Evolutionary conservation across 2,888 invertebrate species (phyloP).

Genomic region (Apamea monoglypha): DNA sequence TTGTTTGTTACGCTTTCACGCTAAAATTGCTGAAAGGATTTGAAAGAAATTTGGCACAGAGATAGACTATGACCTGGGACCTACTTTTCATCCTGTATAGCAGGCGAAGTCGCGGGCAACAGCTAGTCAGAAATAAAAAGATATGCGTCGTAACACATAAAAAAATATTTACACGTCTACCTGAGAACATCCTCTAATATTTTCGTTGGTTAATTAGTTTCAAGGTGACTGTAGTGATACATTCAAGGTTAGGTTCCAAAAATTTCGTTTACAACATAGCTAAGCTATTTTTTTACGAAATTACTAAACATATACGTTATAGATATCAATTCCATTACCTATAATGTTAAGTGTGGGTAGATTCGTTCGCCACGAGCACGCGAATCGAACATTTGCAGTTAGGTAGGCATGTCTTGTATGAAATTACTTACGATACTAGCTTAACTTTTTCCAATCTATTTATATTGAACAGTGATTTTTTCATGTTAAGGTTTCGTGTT

Average conservation of each 20-base stretch:
- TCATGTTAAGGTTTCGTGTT: background rate
- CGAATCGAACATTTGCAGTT: slow-evolving; percentile 69
- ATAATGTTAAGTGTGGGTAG: slow-evolving; percentile 57
- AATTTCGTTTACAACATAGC: background rate
- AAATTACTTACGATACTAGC: slow-evolving; percentile 44
- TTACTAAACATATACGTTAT: slow-evolving; percentile 26
- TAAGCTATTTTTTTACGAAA: slow-evolving; percentile 5
- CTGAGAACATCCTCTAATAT: background rate
- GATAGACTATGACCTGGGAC: too few relatives aligned
- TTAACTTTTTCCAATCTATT: slow-evolving; percentile 40
- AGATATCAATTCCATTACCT: slow-evolving; percentile 56
- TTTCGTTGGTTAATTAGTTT: too few relatives aligned
- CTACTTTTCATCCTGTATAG: too few relatives aligned
- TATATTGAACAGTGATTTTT: slow-evolving; percentile 27
- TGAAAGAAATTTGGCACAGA: too few relatives aligned
- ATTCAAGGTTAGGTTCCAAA: background rate
- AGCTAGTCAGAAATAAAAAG: too few relatives aligned
- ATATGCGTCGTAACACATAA: too few relatives aligned
- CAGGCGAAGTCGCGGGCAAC: too few relatives aligned
- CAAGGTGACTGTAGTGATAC: background rate
- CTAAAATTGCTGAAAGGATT: too few relatives aligned
- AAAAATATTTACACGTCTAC: background rate
- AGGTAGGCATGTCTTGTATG: slow-evolving; percentile 51
- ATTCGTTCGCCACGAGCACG: slow-evolving; percentile 58
- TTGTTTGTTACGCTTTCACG: too few relatives aligned